Evolutionary conservation across 1,140 invertebrate genomes (phyloP), one percentile per base, ranked within the genome.

Genomic region (Lasaia peninsularis): DNA sequence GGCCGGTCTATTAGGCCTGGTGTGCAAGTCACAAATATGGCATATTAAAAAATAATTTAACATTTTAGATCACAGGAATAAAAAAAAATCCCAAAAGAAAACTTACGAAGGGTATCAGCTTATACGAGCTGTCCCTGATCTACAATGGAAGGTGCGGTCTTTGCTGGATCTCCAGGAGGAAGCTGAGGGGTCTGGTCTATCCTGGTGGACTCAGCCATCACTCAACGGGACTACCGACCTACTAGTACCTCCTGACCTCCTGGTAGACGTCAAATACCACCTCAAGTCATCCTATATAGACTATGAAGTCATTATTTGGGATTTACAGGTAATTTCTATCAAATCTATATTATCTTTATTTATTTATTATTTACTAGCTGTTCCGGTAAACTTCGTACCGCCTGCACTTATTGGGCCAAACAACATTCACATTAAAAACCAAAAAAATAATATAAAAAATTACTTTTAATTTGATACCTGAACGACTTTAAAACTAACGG

Each of bases 281-380:
- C 74, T 96, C 0, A 90, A 91, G 37, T 90, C 92, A 6, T 90
- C 91, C 54, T 90, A 91, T 31, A 92, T 96, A 8, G 89, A 92
- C 21, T 94, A 92, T 67, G 91, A 92, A 51, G 91, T 95, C 0
- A 76, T 95, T 34, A 94, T 95, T 73, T 91, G 92, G 56, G 94
- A 96, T 79, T 89, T 96, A 60, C 91, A 93, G 91, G 93, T 94
- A 91, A 54, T 28, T 55, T 55, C 11, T 32, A 21, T 18, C 1
- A 16, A 2, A 37, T 37, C 14, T 28, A 14, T n/a, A 6, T 8
- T 28, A n/a, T 28, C 14, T 18, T 7, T 2, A 2, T 35, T 12
- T n/a, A n/a, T n/a, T n/a, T n/a, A n/a, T n/a, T n/a, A n/a, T n/a
- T n/a, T n/a, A 10, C 31, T 32, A 32, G 6, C 6, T 1, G 11